These are phyloP conservation scores for Parasteatoda tepidariorum DNA, from an alignment of 1,140 invertebrate genomes.

Conservation along the genomic window DNA sequence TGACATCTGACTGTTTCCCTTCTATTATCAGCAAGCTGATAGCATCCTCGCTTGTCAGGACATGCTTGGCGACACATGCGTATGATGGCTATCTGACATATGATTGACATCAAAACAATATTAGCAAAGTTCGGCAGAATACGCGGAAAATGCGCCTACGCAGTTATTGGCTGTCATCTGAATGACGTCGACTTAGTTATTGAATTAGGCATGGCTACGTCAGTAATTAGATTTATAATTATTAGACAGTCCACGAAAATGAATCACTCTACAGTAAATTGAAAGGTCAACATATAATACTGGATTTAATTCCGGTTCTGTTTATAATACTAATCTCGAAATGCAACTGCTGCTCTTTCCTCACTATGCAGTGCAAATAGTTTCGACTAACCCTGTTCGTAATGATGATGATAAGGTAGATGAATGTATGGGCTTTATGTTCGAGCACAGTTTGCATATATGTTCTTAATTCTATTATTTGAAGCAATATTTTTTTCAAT, in stretches of 20 bases:
- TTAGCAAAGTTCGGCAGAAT: not conserved
- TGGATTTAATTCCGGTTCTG: not conserved
- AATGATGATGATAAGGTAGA: not conserved
- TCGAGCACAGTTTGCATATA: too few species aligned
- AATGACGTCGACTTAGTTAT: not conserved
- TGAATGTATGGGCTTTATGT: not conserved
- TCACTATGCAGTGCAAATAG: too few species aligned
- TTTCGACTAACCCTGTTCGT: too few species aligned
- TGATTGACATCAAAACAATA: conserved; percentile 47
- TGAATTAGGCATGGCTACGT: not conserved
- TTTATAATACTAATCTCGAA: not conserved
- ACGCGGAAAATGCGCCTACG: not conserved
- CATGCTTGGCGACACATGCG: conserved; percentile 16
- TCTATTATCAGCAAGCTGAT: conserved; percentile 5
- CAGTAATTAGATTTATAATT: conserved; percentile 54
- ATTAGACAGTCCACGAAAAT: conserved; percentile 15
- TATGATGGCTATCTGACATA: conserved; percentile 16
- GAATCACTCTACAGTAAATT: conserved; percentile 32
- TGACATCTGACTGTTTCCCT: conserved; percentile 2
- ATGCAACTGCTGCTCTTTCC: too few species aligned
- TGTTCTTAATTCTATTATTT: too few species aligned
- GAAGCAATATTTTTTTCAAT: too few species aligned
- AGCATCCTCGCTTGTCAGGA: not conserved
- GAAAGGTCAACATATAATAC: conserved; percentile 37
- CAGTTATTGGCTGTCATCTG: not conserved